Percentiles rank a stretch among this genome's conserved stretches.
Evolutionary conservation across 2,113 vertebrate genomes (phyloP).

Genomic region (Ammodytes dubius): DNA sequence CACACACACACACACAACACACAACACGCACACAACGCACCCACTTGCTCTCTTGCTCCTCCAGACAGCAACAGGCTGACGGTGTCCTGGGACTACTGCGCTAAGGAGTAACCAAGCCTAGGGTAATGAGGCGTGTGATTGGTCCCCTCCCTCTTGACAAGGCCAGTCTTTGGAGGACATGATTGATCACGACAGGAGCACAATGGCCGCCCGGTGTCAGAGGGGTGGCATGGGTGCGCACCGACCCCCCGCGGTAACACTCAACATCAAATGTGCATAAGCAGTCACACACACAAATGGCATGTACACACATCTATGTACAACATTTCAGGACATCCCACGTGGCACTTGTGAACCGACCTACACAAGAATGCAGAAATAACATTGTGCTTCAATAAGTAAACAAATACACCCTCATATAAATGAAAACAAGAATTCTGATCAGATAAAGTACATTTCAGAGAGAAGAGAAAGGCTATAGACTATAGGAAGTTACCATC

Average conservation of each 20-base stretch:
- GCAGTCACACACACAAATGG: constrained; percentile 31
- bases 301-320: constrained; percentile 23
- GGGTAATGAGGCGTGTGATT: constrained; percentile 89
- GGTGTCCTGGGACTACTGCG: constrained; percentile 75
- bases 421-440: not conserved
- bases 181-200: constrained; percentile 87
- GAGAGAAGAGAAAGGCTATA: not conserved
- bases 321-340: constrained; percentile 18
- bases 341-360: constrained; percentile 17
- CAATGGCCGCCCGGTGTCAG: constrained; percentile 83
- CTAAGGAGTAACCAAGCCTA: constrained; percentile 86
- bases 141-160: constrained; percentile 85
- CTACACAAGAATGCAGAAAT: not conserved
- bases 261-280: constrained; percentile 58
- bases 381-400: not conserved
- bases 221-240: constrained; percentile 76
- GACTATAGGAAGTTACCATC: not conserved
- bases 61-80: constrained; percentile 81
- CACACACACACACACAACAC: not conserved
- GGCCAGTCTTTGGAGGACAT: constrained; percentile 80
- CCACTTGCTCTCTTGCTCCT: constrained; percentile 40
- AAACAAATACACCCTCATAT: not conserved
- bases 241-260: constrained; percentile 64
- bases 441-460: not conserved
- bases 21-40: not conserved